Percentiles rank a stretch among this genome's conserved stretches.
These are phyloP conservation scores for Pterobdella sp. DNA, from an alignment of 2,888 invertebrate genomes.

Conservation along the genomic window DNA sequence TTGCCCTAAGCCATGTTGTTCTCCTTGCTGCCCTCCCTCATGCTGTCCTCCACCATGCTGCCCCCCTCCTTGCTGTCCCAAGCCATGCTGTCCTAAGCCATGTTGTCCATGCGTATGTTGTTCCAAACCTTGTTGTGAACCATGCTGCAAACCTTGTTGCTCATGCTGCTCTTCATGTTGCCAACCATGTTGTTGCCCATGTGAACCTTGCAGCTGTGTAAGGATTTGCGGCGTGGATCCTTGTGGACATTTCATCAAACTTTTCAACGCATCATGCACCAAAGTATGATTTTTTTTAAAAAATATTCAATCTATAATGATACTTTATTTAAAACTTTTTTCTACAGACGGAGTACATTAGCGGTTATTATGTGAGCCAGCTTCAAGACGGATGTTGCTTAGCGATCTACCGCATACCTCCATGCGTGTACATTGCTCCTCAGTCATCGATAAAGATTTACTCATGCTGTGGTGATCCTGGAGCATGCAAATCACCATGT, in stretches of 20 bases:
- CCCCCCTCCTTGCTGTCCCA: conserved; percentile 22
- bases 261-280: conserved; percentile 28
- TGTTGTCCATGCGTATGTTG: conserved; percentile 24
- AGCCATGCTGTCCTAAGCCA: conserved; percentile 20
- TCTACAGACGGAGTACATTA: conserved; percentile 29
- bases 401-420: conserved; percentile 29
- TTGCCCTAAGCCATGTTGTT: conserved; percentile 23
- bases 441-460: conserved; percentile 30
- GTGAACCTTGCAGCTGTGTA: conserved; percentile 26
- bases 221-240: conserved; percentile 29
- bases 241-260: conserved; percentile 28
- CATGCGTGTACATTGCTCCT: conserved; percentile 29
- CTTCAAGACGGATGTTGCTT: conserved; percentile 24
- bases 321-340: not conserved
- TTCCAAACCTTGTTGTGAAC: conserved; percentile 10
- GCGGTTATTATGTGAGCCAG: conserved; percentile 28
- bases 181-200: conserved; percentile 17
- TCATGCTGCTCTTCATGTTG: conserved; percentile 15
- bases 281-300: conserved; percentile 8
- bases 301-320: not conserved
- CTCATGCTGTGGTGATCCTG: conserved; percentile 30
- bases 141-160: not conserved
- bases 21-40: not conserved
- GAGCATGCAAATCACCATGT: conserved; percentile 24
- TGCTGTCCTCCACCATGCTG: not conserved